phyloP scores from a whole-genome alignment of 1,140 invertebrate genomes.

The Melitaea cinxia region DNA sequence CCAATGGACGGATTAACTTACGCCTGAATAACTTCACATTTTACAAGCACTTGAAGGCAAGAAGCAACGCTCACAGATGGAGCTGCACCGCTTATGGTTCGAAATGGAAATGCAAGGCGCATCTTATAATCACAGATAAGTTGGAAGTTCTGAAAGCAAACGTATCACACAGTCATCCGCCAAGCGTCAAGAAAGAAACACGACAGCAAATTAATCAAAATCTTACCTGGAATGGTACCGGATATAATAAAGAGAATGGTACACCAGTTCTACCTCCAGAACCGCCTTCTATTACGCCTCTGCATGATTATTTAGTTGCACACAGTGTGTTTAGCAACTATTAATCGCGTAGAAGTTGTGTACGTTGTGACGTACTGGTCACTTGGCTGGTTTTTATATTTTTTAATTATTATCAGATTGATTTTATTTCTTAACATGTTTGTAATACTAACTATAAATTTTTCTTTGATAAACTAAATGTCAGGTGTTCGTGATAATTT shows the following conservation, averaged over 20 bases:
- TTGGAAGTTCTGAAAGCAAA: conserved; percentile 72
- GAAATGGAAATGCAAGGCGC: conserved; percentile 74
- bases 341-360: no score
- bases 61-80: conserved; percentile 69
- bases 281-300: conserved; percentile 44
- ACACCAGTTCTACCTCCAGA: conserved; percentile 6
- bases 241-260: conserved; percentile 44
- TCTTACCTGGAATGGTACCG: conserved; percentile 38
- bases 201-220: conserved; percentile 30
- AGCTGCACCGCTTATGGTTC: conserved; percentile 74
- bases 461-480: no score
- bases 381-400: neutral
- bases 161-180: conserved; percentile 64
- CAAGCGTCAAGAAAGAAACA: conserved; percentile 52
- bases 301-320: conserved; percentile 70
- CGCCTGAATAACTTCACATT: conserved; percentile 74
- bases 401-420: no score
- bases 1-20: conserved; percentile 68
- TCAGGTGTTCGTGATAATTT: neutral
- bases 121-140: conserved; percentile 71
- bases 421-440: no score
- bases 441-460: no score
- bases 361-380: conserved; percentile 3
- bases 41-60: conserved; percentile 72
- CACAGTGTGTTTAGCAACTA: conserved; percentile 66